Evolutionary conservation across 2,797 vertebrate species (phyloP).

Genomic region (Anabas testudineus): DNA sequence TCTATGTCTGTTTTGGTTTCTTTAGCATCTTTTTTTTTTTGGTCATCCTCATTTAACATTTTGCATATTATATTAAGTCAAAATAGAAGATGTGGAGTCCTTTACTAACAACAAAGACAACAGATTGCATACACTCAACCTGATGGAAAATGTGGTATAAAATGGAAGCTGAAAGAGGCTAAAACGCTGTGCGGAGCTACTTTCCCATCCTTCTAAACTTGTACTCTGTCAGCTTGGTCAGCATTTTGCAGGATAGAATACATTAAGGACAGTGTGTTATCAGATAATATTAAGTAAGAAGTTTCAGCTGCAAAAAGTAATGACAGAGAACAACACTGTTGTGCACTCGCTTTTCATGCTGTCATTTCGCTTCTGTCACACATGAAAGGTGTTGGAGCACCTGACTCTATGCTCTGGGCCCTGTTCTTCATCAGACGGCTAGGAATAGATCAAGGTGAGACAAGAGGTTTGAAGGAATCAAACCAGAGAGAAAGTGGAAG

Average conservation of each 20-base stretch:
- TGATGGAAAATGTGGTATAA: too few species aligned
- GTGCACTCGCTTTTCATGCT: background rate
- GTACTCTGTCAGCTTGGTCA: too few species aligned
- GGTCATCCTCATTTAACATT: too few species aligned
- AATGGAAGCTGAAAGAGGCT: too few species aligned
- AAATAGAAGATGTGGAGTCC: too few species aligned
- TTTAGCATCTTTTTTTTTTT: too few species aligned
- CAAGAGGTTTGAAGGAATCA: background rate
- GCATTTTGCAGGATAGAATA: background rate
- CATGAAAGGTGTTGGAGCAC: background rate
- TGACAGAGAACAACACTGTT: background rate
- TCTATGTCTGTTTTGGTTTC: too few species aligned
- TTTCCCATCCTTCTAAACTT: background rate
- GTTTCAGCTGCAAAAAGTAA: slow-evolving; percentile 13
- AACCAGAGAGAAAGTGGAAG: background rate
- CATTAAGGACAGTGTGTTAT: background rate
- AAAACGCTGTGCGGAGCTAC: too few species aligned
- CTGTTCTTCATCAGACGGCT: background rate
- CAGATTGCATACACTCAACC: too few species aligned
- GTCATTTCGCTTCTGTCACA: slow-evolving; percentile 6
- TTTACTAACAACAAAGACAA: too few species aligned
- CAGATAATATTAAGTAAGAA: background rate
- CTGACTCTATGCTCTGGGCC: background rate
- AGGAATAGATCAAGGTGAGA: slow-evolving; percentile 47
- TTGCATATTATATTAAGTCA: too few species aligned